These are phyloP conservation scores for Pasiphila rectangulata DNA, from an alignment of 2,888 invertebrate genomes.

Conservation along the genomic window DNA sequence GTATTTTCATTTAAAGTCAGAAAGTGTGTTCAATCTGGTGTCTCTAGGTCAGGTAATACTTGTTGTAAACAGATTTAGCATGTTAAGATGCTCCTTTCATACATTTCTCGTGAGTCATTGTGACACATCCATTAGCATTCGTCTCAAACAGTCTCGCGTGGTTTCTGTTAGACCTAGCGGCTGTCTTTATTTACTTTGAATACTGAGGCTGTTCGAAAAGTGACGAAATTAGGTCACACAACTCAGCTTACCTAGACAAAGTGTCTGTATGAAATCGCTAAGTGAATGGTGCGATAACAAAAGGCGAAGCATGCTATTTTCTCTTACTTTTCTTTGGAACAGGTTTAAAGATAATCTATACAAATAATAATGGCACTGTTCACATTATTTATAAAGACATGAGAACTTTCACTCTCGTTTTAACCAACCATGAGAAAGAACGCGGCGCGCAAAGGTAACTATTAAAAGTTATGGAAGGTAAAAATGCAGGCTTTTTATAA, in stretches of 20 bases:
- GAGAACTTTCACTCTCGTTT: too few relatives aligned
- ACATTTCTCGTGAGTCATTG: slow-evolving; percentile 51
- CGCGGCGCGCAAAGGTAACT: too few relatives aligned
- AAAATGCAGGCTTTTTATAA: background rate
- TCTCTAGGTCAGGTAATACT: too few relatives aligned
- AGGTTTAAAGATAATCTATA: background rate
- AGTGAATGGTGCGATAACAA: slow-evolving; percentile 5
- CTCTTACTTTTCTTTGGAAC: background rate
- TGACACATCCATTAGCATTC: slow-evolving; percentile 49
- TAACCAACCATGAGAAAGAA: too few relatives aligned
- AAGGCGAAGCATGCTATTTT: background rate
- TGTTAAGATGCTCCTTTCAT: background rate
- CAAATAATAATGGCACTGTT: too few relatives aligned
- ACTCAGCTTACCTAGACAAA: background rate
- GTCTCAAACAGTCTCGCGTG: slow-evolving; percentile 40
- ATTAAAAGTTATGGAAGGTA: too few relatives aligned
- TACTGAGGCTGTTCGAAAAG: slow-evolving; percentile 27
- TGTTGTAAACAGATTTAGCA: background rate
- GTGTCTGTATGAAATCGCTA: background rate
- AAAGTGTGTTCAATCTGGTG: too few relatives aligned
- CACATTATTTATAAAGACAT: too few relatives aligned
- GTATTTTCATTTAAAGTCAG: too few relatives aligned
- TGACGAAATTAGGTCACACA: slow-evolving; percentile 17
- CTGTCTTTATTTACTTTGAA: slow-evolving; percentile 35
- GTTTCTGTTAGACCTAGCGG: slow-evolving; percentile 44